Evolutionary conservation across 2,888 invertebrate species (phyloP).

Genomic region (Epsilonema sp.): DNA sequence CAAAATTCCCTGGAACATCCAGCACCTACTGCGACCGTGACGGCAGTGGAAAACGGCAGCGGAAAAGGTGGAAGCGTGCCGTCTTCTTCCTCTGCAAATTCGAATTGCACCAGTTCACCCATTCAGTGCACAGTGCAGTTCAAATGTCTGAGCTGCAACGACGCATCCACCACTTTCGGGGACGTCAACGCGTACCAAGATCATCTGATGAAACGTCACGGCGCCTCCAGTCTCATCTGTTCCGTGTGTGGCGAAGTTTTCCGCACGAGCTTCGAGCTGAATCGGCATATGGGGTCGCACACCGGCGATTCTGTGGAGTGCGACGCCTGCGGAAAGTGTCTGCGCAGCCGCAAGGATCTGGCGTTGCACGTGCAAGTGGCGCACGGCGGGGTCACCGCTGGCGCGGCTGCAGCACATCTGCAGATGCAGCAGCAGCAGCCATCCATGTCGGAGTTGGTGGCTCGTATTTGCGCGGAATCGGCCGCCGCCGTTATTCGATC

Average conservation of each 20-base stretch:
- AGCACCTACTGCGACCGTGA: too few relatives aligned
- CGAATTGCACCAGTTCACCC: neutral
- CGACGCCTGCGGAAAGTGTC: conserved; percentile 15
- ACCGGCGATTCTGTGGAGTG: conserved; percentile 14
- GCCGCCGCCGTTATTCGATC: too few relatives aligned
- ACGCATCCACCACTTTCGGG: neutral
- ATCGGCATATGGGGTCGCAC: conserved; percentile 15
- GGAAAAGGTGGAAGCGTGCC: too few relatives aligned
- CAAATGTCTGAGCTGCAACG: neutral
- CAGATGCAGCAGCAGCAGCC: neutral
- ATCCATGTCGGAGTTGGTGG: neutral
- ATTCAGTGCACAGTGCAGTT: too few relatives aligned
- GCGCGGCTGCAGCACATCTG: too few relatives aligned
- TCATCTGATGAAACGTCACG: conserved; percentile 7
- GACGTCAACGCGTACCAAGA: conserved; percentile 7
- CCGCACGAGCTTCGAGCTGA: conserved; percentile 14
- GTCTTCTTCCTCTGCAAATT: neutral
- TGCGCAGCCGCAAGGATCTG: conserved; percentile 12
- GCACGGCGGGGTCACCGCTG: neutral
- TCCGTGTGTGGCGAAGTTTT: conserved; percentile 8
- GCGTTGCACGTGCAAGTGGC: conserved; percentile 14
- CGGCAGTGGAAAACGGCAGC: too few relatives aligned
- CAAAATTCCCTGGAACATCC: neutral
- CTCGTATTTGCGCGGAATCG: neutral
- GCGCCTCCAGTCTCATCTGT: neutral